A percentile compares a stretch with the other conserved stretches of the same genome.
phyloP scores from a whole-genome alignment of 2,113 vertebrate genomes.

The Promerops cafer region DNA sequence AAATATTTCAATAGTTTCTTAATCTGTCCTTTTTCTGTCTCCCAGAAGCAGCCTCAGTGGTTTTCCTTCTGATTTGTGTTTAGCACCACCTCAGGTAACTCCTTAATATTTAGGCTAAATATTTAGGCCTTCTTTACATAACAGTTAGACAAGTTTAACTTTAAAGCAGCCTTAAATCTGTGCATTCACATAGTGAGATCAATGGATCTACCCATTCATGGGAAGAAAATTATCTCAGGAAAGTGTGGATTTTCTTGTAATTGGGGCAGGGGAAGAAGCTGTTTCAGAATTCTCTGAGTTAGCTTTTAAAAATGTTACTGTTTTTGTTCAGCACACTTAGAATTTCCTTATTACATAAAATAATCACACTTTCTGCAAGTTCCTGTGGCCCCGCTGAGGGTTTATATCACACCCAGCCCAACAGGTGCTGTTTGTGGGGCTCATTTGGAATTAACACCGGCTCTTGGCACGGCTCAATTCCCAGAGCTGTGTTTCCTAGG shows the following conservation, averaged over 20 bases:
- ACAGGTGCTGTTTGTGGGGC: constrained; percentile 24
- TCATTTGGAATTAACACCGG: neutral
- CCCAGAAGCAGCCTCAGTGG: neutral
- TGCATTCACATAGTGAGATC: neutral
- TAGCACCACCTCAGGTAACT: neutral
- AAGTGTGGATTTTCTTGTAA: neutral
- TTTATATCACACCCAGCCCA: neutral
- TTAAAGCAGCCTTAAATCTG: neutral
- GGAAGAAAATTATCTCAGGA: neutral
- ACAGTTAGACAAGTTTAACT: neutral
- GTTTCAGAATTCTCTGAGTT: neutral
- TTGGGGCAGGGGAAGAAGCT: neutral
- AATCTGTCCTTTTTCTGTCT: neutral
- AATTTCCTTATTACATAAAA: constrained; percentile 17
- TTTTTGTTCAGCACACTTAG: neutral
- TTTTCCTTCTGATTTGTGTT: neutral
- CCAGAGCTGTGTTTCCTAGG: neutral
- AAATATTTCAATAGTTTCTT: neutral
- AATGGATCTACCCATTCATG: neutral
- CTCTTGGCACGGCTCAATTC: constrained; percentile 4
- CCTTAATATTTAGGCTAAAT: neutral
- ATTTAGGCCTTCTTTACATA: neutral
- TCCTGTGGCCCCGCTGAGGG: neutral
- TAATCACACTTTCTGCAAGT: neutral
- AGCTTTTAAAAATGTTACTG: neutral